phyloP scores from a whole-genome alignment of 2,113 vertebrate species.

The Python bivittatus region DNA sequence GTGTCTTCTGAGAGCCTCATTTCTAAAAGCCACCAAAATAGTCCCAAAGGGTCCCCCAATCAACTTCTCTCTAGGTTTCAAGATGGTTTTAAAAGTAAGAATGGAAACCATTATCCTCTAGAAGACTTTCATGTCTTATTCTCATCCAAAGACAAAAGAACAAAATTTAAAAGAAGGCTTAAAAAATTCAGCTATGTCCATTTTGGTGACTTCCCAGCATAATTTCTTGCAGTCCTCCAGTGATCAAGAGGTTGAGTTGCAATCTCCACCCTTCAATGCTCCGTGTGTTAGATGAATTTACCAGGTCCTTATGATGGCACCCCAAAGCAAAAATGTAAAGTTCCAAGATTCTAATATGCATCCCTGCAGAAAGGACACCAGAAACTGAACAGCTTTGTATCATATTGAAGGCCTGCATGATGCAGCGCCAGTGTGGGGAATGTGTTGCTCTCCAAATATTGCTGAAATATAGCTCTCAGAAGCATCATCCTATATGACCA shows the following conservation, averaged over 20 bases:
- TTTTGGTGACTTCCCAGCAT: background rate
- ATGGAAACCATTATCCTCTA: background rate
- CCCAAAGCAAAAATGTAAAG: background rate
- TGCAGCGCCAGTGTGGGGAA: background rate
- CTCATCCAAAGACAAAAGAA: background rate
- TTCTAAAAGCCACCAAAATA: background rate
- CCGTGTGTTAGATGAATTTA: background rate
- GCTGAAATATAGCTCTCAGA: background rate
- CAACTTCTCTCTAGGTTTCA: background rate
- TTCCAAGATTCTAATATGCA: background rate
- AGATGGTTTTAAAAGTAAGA: background rate
- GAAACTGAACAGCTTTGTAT: background rate
- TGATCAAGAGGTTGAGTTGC: background rate
- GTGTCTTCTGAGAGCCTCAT: background rate
- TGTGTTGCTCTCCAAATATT: background rate
- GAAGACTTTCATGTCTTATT: background rate
- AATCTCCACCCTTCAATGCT: background rate
- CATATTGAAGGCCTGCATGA: background rate
- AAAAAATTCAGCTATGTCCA: background rate
- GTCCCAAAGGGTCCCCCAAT: background rate
- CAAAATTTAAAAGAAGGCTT: background rate
- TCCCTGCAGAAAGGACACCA: background rate
- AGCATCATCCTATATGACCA: background rate
- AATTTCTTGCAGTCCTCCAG: background rate
- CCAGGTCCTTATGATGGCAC: background rate